A percentile compares a stretch with the other conserved stretches of the same genome.
phyloP scores from a whole-genome alignment of 2,888 invertebrate species.

The Caenorhabditis sp. region DNA sequence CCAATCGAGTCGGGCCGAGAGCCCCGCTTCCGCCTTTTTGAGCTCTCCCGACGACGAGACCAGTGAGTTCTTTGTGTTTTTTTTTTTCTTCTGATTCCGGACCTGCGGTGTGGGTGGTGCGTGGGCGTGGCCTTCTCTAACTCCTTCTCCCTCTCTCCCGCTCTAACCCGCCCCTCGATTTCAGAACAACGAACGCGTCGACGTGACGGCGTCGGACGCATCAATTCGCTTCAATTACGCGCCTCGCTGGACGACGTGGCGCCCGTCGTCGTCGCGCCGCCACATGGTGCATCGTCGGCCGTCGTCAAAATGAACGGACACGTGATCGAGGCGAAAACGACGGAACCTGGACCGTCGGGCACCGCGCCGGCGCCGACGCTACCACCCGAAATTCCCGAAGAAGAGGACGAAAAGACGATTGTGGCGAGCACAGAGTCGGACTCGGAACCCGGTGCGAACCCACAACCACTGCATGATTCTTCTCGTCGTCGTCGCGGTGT shows the following conservation, averaged over 20 bases:
- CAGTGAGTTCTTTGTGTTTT: constrained; percentile 65
- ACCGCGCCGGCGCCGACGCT: constrained; percentile 5
- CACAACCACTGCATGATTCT: neutral
- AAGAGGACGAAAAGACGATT: constrained; percentile 36
- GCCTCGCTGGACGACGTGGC: constrained; percentile 49
- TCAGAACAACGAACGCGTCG: constrained; percentile 48
- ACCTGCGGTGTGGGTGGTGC: too few species aligned
- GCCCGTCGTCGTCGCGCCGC: constrained; percentile 10
- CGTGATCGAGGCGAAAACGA: neutral
- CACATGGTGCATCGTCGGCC: too few species aligned
- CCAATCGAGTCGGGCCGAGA: constrained; percentile 48
- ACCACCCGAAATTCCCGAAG: constrained; percentile 21
- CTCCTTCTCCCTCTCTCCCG: neutral
- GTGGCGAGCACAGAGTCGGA: constrained; percentile 31
- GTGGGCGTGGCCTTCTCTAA: too few species aligned
- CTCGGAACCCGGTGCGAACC: constrained; percentile 40
- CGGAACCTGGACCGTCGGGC: too few species aligned
- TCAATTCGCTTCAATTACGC: constrained; percentile 56
- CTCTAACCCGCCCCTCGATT: constrained; percentile 9
- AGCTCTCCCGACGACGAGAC: constrained; percentile 76
- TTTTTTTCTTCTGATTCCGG: too few species aligned
- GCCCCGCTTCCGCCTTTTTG: constrained; percentile 66
- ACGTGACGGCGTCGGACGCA: constrained; percentile 45
- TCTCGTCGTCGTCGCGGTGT: constrained; percentile 27
- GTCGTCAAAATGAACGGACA: constrained; percentile 41